Conservation (phyloP, 2,797 vertebrate species). For the Hapalemur alaotrensis region DNA sequence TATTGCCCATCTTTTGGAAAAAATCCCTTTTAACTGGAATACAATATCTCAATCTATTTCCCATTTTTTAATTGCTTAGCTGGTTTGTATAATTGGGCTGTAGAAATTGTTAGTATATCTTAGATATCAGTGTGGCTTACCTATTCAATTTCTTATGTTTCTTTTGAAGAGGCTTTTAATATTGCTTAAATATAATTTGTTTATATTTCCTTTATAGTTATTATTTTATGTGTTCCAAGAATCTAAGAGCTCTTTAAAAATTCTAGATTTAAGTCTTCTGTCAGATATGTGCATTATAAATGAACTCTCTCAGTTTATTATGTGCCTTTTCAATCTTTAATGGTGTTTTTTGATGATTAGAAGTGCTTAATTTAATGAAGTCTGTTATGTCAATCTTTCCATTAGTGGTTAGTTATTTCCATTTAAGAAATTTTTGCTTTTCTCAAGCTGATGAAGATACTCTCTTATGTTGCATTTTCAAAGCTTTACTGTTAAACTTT, state of each 20-base stretch:
- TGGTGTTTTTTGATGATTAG: background rate
- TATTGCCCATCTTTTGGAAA: too few relatives aligned
- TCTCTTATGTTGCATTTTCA: background rate
- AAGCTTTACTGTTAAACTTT: background rate
- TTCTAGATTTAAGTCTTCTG: background rate
- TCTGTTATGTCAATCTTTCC: background rate
- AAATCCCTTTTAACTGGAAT: too few relatives aligned
- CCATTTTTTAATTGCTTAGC: background rate
- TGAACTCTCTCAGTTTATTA: background rate
- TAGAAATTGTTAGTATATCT: background rate
- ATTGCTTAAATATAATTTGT: background rate
- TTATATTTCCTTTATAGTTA: background rate
- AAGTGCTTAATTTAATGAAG: background rate
- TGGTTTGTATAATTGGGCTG: background rate
- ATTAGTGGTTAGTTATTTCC: background rate
- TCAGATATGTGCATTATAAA: background rate
- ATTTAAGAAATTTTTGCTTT: background rate
- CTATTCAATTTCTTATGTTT: background rate
- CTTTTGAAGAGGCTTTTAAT: background rate
- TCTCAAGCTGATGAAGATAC: background rate
- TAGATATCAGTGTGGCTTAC: background rate
- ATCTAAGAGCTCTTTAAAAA: background rate
- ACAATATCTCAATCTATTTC: too few relatives aligned
- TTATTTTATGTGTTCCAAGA: background rate
- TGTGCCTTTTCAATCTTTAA: background rate